Evolutionary conservation across 92 coral and sea anemone genomes (phyloP).

Genomic region (Anthopleura xanthogrammica): DNA sequence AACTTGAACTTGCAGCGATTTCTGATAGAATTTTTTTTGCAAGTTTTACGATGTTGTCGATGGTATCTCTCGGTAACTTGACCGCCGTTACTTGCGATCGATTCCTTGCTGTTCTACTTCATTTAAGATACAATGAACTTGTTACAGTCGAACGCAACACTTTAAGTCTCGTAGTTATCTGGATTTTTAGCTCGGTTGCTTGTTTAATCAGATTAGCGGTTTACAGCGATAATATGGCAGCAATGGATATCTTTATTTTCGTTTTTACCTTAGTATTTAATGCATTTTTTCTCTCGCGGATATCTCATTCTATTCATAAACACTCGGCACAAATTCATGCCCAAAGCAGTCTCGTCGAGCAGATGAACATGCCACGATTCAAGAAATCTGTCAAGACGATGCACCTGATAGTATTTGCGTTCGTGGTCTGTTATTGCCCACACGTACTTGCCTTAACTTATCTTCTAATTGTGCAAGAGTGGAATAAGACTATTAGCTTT

Average conservation of each 20-base stretch:
- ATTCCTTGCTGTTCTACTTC: slow-evolving; percentile 9
- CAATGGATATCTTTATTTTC: neutral
- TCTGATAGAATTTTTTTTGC: neutral
- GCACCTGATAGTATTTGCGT: neutral
- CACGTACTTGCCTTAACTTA: neutral
- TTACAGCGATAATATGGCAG: neutral
- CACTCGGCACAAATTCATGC: slow-evolving; percentile 14
- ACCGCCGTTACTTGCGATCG: slow-evolving; percentile 11
- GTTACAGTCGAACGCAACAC: slow-evolving; percentile 9
- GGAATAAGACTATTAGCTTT: slow-evolving; percentile 2
- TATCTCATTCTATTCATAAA: neutral
- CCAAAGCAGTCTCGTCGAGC: neutral
- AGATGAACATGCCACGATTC: slow-evolving; percentile 10
- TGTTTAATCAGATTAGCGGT: neutral
- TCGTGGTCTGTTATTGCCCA: neutral
- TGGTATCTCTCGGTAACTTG: slow-evolving; percentile 8
- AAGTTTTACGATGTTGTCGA: slow-evolving; percentile 6
- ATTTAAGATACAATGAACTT: slow-evolving; percentile 9
- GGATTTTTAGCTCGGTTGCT: neutral
- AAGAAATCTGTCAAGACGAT: slow-evolving; percentile 13
- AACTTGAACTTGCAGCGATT: neutral
- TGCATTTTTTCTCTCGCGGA: neutral
- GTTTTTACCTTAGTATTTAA: neutral
- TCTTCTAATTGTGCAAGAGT: neutral
- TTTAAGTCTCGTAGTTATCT: neutral